A percentile compares a stretch with the other conserved stretches of the same genome.
phyloP scores from a whole-genome alignment of 2,888 invertebrate genomes.

The Nephrocerus scutellatus region DNA sequence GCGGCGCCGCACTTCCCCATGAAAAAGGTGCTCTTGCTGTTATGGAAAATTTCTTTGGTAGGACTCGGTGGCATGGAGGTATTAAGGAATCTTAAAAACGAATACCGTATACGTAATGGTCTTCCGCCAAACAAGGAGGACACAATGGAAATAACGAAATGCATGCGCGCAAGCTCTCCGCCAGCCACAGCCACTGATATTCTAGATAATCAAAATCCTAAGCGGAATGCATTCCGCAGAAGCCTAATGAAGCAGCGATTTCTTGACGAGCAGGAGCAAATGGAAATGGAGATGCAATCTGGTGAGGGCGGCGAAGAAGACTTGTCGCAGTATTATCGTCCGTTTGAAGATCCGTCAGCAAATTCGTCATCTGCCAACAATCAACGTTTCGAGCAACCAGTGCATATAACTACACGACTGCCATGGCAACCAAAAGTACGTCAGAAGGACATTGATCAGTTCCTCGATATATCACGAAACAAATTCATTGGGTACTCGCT shows the following conservation, averaged over 20 bases:
- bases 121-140: constrained; percentile 81
- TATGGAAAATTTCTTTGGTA: constrained; percentile 93
- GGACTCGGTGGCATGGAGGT: constrained; percentile 86
- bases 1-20: constrained; percentile 96
- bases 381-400: constrained; percentile 34
- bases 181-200: constrained; percentile 88
- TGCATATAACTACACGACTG: constrained; percentile 52
- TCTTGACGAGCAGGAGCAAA: constrained; percentile 70
- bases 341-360: constrained; percentile 46
- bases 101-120: constrained; percentile 61
- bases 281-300: constrained; percentile 64
- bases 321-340: constrained; percentile 43
- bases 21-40: constrained; percentile 88
- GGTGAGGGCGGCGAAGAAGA: constrained; percentile 52
- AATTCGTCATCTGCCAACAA: constrained; percentile 34
- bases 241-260: constrained; percentile 88
- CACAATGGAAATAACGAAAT: constrained; percentile 85
- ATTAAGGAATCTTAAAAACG: constrained; percentile 68
- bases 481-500: constrained; percentile 96
- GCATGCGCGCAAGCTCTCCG: constrained; percentile 92
- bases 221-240: constrained; percentile 64
- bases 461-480: constrained; percentile 80
- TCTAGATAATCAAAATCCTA: constrained; percentile 76
- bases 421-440: constrained; percentile 97
- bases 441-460: constrained; percentile 86